These are phyloP conservation scores for Oscheius sp. DNA, from an alignment of 1,140 invertebrate species.

Conservation along the genomic window DNA sequence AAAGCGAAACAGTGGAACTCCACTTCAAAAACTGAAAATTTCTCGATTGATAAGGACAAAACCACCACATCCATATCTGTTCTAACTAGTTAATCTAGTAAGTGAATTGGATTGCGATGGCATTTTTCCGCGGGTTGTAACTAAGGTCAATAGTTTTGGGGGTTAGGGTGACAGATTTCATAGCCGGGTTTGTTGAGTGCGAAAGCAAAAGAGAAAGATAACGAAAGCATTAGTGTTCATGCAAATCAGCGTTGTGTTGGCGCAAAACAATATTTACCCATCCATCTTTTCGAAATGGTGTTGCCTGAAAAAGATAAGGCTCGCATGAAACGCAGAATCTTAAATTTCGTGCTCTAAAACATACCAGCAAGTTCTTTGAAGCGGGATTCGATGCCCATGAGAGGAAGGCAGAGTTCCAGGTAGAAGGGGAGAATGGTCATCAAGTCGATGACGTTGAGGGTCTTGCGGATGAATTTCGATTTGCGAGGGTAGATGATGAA, in stretches of 20 bases:
- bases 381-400: slow-evolving; percentile 50
- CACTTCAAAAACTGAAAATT: too few relatives aligned
- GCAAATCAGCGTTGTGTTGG: neutral
- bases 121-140: too few relatives aligned
- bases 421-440: slow-evolving; percentile 66
- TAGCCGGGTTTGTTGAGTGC: neutral
- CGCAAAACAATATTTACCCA: slow-evolving; percentile 9
- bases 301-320: too few relatives aligned
- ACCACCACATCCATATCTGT: too few relatives aligned
- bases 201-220: neutral
- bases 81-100: too few relatives aligned
- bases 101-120: too few relatives aligned
- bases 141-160: neutral
- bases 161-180: neutral
- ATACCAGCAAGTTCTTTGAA: slow-evolving; percentile 56
- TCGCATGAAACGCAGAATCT: too few relatives aligned
- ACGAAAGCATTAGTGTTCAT: neutral
- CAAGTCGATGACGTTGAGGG: slow-evolving; percentile 66
- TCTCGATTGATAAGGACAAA: too few relatives aligned
- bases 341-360: neutral
- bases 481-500: slow-evolving; percentile 61
- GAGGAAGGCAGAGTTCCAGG: slow-evolving; percentile 52
- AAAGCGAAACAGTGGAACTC: neutral
- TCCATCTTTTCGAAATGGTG: slow-evolving; percentile 14
- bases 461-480: slow-evolving; percentile 62